Base-by-base conservation (phyloP, 2,797 vertebrate species). In the Sebastes nivosus region DNA sequence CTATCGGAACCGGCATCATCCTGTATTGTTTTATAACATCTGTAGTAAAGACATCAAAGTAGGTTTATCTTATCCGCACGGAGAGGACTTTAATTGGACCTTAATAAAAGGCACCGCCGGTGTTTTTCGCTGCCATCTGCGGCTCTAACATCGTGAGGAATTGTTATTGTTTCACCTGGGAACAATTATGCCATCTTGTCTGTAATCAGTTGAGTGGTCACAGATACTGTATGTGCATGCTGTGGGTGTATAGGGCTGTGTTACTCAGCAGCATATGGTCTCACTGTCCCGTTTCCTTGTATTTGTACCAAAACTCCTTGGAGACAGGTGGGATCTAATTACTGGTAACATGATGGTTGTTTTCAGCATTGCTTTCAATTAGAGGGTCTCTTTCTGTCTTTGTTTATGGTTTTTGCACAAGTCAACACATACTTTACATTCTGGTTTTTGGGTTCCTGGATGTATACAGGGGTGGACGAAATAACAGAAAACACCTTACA, bases 141-240 rank as follows among this genome's bases (percentile, higher is more conserved):
- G 38, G 72, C 42, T 85, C 79, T 75, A 73, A 24, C 63, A 42
- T 30, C 38, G 50, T 77, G 34, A 69, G 29, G 52, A 75, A 12
- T 67, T 86, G 80, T 73, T 82, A 77, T 86, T 86, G 75, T 87
- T 85, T 88, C 85, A 89, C 89, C 83, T 85, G 90, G 87, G 8
- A 90, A 78, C 86, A 57, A 79, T 93, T 92, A 85, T 82, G 22
- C 81, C 72, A 83, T 77, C 73, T 82, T 70, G 80, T 68, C 77
- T 88, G 80, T 88, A 92, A 92, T 89, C 83, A 87, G 83, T 4
- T 38, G 75, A 84, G 72, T 81, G 81, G 66, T 82, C 69, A 73
- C 79, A 89, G 77, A 83, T 82, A 85, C 72, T 69, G 59, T 64
- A 59, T 75, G 71, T 65, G 54, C 59, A 54, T 68, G 80, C 75